Conservation (phyloP, 2,797 vertebrate genomes). For the Gambelia wislizenii region DNA sequence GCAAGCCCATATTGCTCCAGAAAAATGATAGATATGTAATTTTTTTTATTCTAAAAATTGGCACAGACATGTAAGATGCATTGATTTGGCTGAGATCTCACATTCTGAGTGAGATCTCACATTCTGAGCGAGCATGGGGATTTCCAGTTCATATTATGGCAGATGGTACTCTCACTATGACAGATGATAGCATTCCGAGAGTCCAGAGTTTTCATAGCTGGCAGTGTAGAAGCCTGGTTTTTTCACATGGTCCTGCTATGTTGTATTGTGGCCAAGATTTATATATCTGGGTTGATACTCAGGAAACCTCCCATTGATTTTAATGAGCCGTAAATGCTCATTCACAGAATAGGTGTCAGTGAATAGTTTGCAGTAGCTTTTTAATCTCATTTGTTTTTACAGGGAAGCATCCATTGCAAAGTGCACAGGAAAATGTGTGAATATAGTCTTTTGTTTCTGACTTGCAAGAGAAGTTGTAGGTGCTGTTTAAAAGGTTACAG, state of each 20-base stretch:
- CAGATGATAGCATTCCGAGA: not conserved
- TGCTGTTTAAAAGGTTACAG: no score
- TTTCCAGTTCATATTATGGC: not conserved
- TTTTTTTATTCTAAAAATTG: not conserved
- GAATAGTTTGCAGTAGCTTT: not conserved
- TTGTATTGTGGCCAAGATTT: not conserved
- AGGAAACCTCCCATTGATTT: not conserved
- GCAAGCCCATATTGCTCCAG: not conserved
- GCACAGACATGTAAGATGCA: not conserved
- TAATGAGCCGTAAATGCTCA: not conserved
- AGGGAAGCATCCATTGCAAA: not conserved
- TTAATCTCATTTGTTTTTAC: no score
- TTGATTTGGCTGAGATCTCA: not conserved
- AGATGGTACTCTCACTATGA: not conserved
- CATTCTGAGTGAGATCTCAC: not conserved
- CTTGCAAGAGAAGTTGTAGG: no score
- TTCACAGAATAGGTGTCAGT: not conserved
- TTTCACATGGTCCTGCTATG: not conserved
- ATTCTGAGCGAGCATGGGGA: not conserved
- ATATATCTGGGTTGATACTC: not conserved
- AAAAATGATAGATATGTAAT: not conserved
- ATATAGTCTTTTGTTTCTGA: not conserved
- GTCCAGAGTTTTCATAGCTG: not conserved
- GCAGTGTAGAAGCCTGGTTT: not conserved
- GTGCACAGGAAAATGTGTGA: not conserved